Conservation (phyloP, 2,113 vertebrate genomes). For the Maccullochella peelii region DNA sequence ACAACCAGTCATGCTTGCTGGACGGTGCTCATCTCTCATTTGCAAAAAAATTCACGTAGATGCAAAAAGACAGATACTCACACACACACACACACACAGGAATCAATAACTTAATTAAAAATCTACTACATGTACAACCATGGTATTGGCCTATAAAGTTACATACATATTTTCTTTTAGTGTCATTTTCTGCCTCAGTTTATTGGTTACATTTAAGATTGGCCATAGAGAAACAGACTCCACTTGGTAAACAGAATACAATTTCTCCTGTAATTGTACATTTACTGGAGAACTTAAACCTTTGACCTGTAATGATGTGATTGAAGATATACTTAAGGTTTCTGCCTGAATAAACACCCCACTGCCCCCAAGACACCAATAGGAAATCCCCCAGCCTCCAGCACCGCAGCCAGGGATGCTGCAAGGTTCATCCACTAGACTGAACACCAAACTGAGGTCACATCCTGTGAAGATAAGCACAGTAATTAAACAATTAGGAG, state of each 20-base stretch:
- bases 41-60: constrained; percentile 32
- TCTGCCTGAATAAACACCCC: constrained; percentile 35
- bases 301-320: constrained; percentile 9
- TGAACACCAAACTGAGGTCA: constrained; percentile 48
- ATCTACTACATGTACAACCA: not conserved
- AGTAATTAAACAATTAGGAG: constrained; percentile 63
- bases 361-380: constrained; percentile 22
- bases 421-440: constrained; percentile 34
- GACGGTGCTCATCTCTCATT: constrained; percentile 41
- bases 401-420: constrained; percentile 35
- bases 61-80: not conserved
- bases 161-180: not conserved
- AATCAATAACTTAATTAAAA: not conserved
- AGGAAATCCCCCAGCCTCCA: constrained; percentile 53
- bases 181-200: not conserved
- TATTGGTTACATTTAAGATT: not conserved
- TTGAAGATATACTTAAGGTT: constrained; percentile 5
- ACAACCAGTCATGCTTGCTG: constrained; percentile 48
- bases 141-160: not conserved
- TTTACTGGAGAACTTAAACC: not conserved
- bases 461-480: constrained; percentile 62
- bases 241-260: not conserved
- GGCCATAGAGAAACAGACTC: not conserved
- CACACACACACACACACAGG: not conserved
- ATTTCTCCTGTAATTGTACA: not conserved